These are phyloP conservation scores for Phodopus roborovskii DNA, from an alignment of 2,113 vertebrate species.

Conservation along the genomic window DNA sequence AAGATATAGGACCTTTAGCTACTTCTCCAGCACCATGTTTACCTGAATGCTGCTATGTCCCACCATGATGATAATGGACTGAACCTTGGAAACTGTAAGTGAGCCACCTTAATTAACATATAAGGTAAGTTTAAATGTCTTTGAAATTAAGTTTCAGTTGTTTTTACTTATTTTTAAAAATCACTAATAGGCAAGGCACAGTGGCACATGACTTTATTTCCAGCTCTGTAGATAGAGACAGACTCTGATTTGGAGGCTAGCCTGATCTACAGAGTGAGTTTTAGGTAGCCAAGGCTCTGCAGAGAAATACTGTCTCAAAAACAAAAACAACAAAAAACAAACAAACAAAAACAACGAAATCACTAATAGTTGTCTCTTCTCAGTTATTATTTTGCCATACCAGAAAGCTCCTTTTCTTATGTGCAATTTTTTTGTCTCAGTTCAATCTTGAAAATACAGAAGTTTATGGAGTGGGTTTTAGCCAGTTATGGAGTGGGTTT, in stretches of 20 bases:
- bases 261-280: neutral
- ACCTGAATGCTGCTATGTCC: neutral
- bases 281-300: neutral
- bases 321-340: neutral
- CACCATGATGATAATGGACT: neutral
- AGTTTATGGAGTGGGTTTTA: neutral
- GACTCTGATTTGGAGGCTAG: neutral
- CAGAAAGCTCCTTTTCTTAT: neutral
- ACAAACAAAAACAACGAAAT: neutral
- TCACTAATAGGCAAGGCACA: neutral
- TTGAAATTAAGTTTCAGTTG: conserved; percentile 1
- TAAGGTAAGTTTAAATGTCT: neutral
- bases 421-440: neutral
- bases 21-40: neutral
- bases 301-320: neutral
- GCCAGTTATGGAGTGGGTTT: neutral
- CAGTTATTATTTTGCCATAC: neutral
- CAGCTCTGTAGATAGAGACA: neutral
- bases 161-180: neutral
- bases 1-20: neutral
- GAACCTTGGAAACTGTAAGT: neutral
- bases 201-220: neutral
- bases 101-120: conserved; percentile 13
- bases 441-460: neutral
- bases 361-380: neutral